Evolutionary conservation across 2,113 vertebrate species (phyloP), one percentile per base, ranked within the genome.

Genomic region (Anolis sagrei): DNA sequence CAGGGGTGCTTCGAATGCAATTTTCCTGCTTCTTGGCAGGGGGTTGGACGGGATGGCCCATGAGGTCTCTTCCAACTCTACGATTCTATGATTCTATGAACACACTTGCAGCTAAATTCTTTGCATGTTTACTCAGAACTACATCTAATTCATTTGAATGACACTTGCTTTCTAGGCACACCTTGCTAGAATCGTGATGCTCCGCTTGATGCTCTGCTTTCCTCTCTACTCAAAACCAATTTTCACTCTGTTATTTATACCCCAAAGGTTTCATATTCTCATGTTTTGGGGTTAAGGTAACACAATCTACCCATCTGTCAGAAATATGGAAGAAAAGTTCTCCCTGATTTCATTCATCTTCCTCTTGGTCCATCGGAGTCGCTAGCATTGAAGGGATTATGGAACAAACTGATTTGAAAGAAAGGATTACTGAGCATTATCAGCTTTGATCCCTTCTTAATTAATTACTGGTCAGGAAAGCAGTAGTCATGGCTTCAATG

Each of bases 401-500:
- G 44, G 86, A 90, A 85, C 93, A 93, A 94, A 95, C 93, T 88
- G 79, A 91, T 92, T 87, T 85, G 87, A 93, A 88, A 83, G 88
- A 92, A 91, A 73, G 93, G 93, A 95, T 95, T 95, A 95, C 66
- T 81, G 92, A 62, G 93, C 78, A 91, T 95, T 93, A 95, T 91
- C 91, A 93, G 90, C 79, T 73, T 84, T 92, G 91, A 94, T 95
- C 86, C 93, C 58, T 79, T 92, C 91, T 90, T 95, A 95, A 95
- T 95, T 95, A 94, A 95, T 95, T 95, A 93, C 90, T 92, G 91
- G 91, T 93, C 92, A 91, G 91, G 92, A 48, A 88, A 62, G 79
- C 81, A 25, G 72, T 87, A 92, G 90, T 54, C 64, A 79, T 79
- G 80, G 79, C 84, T 92, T 69, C 80, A 68, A 79, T 58, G 83